phyloP scores from a whole-genome alignment of 2,113 vertebrate genomes.

The Amphilophus citrinellus region DNA sequence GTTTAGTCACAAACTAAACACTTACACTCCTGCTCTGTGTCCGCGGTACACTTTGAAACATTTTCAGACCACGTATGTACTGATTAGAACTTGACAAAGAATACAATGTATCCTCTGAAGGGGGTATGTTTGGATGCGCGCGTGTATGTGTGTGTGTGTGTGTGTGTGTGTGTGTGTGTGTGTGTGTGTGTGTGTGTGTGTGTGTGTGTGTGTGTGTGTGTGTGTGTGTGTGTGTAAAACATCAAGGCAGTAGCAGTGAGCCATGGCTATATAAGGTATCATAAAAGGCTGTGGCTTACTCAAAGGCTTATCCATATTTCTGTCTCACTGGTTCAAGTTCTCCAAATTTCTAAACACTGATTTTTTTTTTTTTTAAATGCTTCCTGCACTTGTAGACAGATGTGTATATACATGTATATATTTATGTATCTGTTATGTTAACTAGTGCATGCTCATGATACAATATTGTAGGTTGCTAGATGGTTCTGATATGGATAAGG shows the following conservation, averaged over 20 bases:
- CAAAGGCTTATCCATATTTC: slow-evolving; percentile 29
- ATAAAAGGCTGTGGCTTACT: slow-evolving; percentile 47
- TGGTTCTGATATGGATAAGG: not conserved
- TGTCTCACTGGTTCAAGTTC: slow-evolving; percentile 4
- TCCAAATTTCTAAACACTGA: slow-evolving; percentile 44
- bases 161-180: not conserved
- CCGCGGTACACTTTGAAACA: slow-evolving; percentile 29
- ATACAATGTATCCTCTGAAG: slow-evolving; percentile 6
- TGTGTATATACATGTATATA: not conserved
- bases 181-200: too few relatives aligned
- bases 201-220: too few relatives aligned
- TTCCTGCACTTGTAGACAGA: not conserved
- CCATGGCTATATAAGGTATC: slow-evolving; percentile 72
- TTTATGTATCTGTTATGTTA: not conserved
- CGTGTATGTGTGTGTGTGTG: too few relatives aligned
- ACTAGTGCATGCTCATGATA: too few relatives aligned
- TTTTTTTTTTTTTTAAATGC: too few relatives aligned
- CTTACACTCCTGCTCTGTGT: slow-evolving; percentile 40
- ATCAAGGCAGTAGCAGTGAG: slow-evolving; percentile 38
- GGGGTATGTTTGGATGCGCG: not conserved
- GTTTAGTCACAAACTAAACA: slow-evolving; percentile 42
- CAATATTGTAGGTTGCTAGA: not conserved
- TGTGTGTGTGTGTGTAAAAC: slow-evolving; percentile 1
- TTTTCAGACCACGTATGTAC: not conserved
- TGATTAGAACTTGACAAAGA: slow-evolving; percentile 42